phyloP scores from a whole-genome alignment of 2,797 vertebrate species.

The Chelmon rostratus region DNA sequence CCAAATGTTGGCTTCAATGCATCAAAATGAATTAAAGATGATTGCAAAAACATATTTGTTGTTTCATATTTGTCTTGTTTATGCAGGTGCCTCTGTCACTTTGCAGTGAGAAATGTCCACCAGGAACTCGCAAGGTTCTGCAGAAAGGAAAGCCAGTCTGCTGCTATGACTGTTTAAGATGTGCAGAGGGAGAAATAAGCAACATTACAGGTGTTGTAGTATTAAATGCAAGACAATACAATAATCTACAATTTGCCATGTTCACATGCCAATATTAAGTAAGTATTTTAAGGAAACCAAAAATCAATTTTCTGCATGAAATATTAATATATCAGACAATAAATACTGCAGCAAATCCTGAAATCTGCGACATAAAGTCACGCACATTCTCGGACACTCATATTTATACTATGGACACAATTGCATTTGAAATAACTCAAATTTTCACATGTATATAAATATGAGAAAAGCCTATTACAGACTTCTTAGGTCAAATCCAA shows the following conservation, averaged over 20 bases:
- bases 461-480: too few relatives aligned
- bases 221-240: too few relatives aligned
- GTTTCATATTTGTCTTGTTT: background rate
- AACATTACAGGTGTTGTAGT: constrained; percentile 65
- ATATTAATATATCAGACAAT: too few relatives aligned
- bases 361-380: too few relatives aligned
- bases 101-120: constrained; percentile 9
- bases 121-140: constrained; percentile 43
- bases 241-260: background rate
- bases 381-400: too few relatives aligned
- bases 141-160: constrained; percentile 47
- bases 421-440: too few relatives aligned
- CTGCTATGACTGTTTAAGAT: constrained; percentile 76
- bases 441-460: too few relatives aligned
- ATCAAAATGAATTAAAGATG: background rate
- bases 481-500: too few relatives aligned
- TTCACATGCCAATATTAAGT: background rate
- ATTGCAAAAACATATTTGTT: background rate
- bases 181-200: constrained; percentile 75
- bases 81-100: constrained; percentile 4
- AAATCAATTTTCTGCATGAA: too few relatives aligned
- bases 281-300: background rate
- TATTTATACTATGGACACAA: too few relatives aligned
- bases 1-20: background rate
- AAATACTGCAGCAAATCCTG: too few relatives aligned